Base-by-base conservation (phyloP, 2,888 invertebrate species). In the Steinernema scapterisci region DNA sequence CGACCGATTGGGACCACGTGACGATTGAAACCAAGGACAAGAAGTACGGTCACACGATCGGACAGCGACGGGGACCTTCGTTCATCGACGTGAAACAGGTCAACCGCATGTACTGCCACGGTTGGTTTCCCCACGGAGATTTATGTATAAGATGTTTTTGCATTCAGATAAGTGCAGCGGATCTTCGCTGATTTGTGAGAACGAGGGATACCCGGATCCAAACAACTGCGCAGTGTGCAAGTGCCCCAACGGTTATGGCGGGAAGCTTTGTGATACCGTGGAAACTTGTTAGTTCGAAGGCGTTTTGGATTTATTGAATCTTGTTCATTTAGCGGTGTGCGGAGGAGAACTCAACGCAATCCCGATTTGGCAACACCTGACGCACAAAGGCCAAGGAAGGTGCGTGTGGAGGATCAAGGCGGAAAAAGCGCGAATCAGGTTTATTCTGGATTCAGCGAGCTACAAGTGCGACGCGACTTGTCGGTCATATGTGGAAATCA, bases 41-140 rank as follows among this genome's bases (percentile, higher is more conserved):
- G 1, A 75, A 80, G 16, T 85, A 80, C 54, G 83, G 83, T 27
- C 80, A 81, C 73, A 85, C 85, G 11, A 85, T 85, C 54, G 85
- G 85, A 13, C 85, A 85, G 71, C 71, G 85, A 7, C 73, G 63
- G n/a, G 76, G 80, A 25, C 82, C 84, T 0, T 83, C 83, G 0
- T 85, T 85, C 71, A 83, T 85, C 54, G 85, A 85, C 79, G 84
- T 85, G 2, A 85, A 85, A 43, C 85, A 85, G 75, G 81, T 85
- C 46, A 85, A 85, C 51, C 76, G 85, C 16, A 77, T 85, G 7
- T 85, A 85, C 74, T 85, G 85, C 70, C 80, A 81, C 73, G 80
- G 83, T 82, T 44, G 76, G 80, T 73, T 19, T 45, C 21, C 1
- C 31, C 46, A 1, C 54, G 19, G n/a, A n/a, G n/a, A 76, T 27